Percentiles rank a stretch among this genome's conserved stretches.
Conservation (phyloP, 2,113 vertebrate species). For the Synodontis membranacea region DNA sequence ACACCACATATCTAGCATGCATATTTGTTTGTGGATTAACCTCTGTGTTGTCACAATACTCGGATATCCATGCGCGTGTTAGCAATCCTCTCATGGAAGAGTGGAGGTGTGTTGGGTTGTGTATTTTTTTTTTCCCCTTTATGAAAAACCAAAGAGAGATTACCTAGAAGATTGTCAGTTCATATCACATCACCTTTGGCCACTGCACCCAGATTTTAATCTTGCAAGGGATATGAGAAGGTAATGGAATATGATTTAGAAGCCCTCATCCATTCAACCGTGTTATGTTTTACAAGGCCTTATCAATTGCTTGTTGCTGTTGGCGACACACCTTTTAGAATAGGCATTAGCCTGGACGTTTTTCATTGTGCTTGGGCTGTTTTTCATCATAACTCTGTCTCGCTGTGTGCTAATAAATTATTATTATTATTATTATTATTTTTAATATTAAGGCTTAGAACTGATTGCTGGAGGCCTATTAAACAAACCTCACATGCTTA, state of each 20-base stretch:
- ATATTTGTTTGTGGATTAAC: background rate
- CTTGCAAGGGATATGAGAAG: background rate
- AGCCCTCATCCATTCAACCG: background rate
- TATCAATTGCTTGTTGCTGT: background rate
- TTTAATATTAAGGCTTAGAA: background rate
- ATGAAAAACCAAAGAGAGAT: background rate
- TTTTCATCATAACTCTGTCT: background rate
- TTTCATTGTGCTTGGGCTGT: background rate
- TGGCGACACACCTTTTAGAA: background rate
- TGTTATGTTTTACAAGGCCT: background rate
- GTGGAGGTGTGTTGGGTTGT: background rate
- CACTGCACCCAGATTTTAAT: background rate
- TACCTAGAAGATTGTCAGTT: conserved; percentile 2
- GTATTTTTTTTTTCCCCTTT: conserved; percentile 41
- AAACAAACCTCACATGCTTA: background rate
- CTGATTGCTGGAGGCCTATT: background rate
- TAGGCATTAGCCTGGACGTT: background rate
- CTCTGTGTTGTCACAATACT: background rate
- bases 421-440: no score
- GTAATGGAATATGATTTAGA: conserved; percentile 15
- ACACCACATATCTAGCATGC: background rate
- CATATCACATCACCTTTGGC: background rate
- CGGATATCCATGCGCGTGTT: background rate
- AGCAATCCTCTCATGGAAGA: background rate
- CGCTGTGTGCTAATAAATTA: background rate